Percentiles rank a stretch among this genome's conserved stretches.
These are phyloP conservation scores for Orbicella faveolata DNA, from an alignment of 64 coral and sea anemone genomes.

Conservation along the genomic window DNA sequence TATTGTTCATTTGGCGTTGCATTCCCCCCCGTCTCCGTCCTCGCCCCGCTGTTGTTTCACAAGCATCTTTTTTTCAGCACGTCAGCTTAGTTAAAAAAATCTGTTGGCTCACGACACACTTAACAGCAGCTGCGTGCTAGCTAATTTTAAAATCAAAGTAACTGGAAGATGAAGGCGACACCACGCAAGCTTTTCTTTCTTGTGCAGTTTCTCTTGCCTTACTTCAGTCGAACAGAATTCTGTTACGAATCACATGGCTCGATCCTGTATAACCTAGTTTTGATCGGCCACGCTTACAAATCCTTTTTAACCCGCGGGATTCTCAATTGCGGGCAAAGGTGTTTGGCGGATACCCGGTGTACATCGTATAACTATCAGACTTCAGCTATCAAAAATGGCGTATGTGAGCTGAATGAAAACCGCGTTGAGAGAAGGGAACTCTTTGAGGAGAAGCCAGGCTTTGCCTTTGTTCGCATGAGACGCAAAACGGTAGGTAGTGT, in stretches of 20 bases:
- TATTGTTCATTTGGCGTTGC: too few relatives aligned
- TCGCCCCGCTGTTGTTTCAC: too few relatives aligned
- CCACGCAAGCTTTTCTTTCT: not conserved
- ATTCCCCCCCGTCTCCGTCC: too few relatives aligned
- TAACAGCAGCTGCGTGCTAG: too few relatives aligned
- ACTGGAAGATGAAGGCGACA: not conserved
- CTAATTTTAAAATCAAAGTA: too few relatives aligned
- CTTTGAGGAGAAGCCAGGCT: not conserved
- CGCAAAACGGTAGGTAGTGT: not conserved
- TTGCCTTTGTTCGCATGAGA: not conserved
- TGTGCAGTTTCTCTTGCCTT: not conserved
- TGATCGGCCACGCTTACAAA: not conserved
- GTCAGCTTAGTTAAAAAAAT: too few relatives aligned
- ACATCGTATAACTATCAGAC: not conserved
- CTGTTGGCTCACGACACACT: too few relatives aligned
- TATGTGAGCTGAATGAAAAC: not conserved
- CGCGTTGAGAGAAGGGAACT: not conserved
- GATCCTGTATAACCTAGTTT: not conserved
- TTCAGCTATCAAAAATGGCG: not conserved
- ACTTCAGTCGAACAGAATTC: not conserved
- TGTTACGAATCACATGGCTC: not conserved
- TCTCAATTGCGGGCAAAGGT: not conserved
- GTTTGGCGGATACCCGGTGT: not conserved
- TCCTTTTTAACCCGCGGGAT: not conserved
- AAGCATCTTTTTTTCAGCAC: too few relatives aligned